Evolutionary conservation across 2,113 vertebrate genomes (phyloP), one percentile per base, ranked within the genome.

Genomic region (Cyanoramphus novaezelandiae): DNA sequence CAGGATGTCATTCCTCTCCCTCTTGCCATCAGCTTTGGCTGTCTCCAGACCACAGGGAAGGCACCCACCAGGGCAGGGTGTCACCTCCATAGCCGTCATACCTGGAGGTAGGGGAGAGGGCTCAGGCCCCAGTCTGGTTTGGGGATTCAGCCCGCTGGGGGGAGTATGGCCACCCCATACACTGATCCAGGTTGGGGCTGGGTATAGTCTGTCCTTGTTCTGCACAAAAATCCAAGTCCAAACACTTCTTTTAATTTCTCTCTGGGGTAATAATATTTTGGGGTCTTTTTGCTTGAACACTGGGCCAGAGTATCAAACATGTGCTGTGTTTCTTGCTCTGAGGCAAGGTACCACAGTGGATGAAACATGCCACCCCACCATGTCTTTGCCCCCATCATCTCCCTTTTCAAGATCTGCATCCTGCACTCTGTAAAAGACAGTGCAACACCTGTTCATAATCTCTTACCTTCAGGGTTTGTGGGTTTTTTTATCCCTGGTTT

Each of bases 11-110:
- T 84, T 90, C 39, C 15, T 75, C 50, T 82, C 11, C 21, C 16
- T 1, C 2, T 6, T 74, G 60, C 29, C 21, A 15, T 5, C 0
- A 1, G 6, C 59, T 13, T 15, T 19, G 37, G 16, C 28, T 64
- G 21, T 29, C 33, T 69, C 43, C 37, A 33, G 0, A 2, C 16
- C 3, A 1, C 5, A 10, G 9, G 10, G n/a, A 68, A 41, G 62
- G 6, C 25, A 64, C 2, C 4, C 0, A 3, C 20, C 8, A 27
- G 35, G 17, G 41, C 46, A 63, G 13, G 20, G 15, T 35, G 10
- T 74, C 52, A 71, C 6, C 18, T 39, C 39, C 39, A 39, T 39
- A 39, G 39, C 39, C 39, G 11, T 39, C 39, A 39, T 9, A 71
- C 6, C 18, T 35, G 2, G 33, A 76, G 8, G 23, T 4, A 28